Evolutionary conservation across 2,113 vertebrate genomes (phyloP), one percentile per base, ranked within the genome.

Genomic region (Hydrolagus affinis): DNA sequence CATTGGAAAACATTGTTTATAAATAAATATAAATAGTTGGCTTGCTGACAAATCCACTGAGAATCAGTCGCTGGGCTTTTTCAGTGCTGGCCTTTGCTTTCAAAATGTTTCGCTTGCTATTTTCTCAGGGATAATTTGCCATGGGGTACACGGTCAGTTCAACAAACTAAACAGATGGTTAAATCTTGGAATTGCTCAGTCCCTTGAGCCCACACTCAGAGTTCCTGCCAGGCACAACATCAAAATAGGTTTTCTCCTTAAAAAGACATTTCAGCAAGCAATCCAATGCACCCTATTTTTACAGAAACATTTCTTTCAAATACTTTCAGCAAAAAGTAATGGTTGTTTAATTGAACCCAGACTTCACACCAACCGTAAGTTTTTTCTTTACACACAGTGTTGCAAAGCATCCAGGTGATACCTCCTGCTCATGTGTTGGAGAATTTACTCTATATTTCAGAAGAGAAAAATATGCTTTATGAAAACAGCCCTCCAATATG

Each of bases 81-180:
- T 83, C 60, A 83, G 78, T 6, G 25, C 66, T 83, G 78, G 66
- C 78, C 62, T 83, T 30, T 68, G 28, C 78, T 83, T 23, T 68
- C 30, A 66, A n/a, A 23, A 66, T 66, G 62, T 30, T 66, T 44
- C 66, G 78, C 25, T 19, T 19, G 78, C 78, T 66, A 62, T 83
- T 83, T 83, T 83, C 78, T 83, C 78, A 83, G 78, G 78, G 78
- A 83, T 83, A 83, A 68, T 68, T 83, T 83, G 62, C 78, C 78
- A 21, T 17, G 30, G 78, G 78, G 62, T 83, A 83, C 66, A 83
- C 30, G 77, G 77, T 80, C 62, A 83, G 78, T 19, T 66, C 78
- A 83, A 68, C 60, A 83, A 83, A 62, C 78, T 83, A 83, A 83
- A 83, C 78, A 83, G 78, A 83, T 83, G 78, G 78, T 83, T 83